Evolutionary conservation across 2,113 vertebrate genomes (phyloP).

Genomic region (Capra hircus): DNA sequence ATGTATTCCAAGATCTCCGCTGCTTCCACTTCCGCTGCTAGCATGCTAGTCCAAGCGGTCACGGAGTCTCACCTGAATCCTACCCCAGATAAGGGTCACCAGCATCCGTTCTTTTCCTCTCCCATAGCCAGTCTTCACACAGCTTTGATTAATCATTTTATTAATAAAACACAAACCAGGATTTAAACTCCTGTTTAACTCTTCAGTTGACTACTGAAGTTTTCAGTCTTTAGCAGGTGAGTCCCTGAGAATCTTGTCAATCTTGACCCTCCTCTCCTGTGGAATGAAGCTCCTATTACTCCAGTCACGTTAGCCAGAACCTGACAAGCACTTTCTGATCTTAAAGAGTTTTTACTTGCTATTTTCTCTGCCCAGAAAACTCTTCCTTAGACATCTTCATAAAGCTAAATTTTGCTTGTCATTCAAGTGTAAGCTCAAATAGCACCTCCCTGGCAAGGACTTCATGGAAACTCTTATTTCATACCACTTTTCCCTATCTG

Average conservation of each 20-base stretch:
- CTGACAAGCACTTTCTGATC: not conserved
- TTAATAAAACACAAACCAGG: not conserved
- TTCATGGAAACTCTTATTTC: not conserved
- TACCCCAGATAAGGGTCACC: not conserved
- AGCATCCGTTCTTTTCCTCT: no score
- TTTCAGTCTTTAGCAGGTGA: not conserved
- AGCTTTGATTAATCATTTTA: not conserved
- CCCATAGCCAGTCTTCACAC: not conserved
- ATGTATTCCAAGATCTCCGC: accelerated
- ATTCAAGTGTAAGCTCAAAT: not conserved
- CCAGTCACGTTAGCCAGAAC: not conserved
- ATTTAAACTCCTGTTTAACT: not conserved
- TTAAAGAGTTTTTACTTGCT: not conserved
- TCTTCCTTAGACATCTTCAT: not conserved
- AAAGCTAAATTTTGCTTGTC: not conserved
- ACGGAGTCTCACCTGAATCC: not conserved
- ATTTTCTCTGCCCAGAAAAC: not conserved
- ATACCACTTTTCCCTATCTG: not conserved
- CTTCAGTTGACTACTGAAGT: not conserved
- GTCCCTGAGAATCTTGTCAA: not conserved
- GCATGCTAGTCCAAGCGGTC: not conserved
- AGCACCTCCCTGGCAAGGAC: not conserved
- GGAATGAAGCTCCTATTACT: not conserved
- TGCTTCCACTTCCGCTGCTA: not conserved
- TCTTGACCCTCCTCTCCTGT: not conserved